phyloP scores from a whole-genome alignment of 2,888 invertebrate species.

The Ornithoptera priamus region DNA sequence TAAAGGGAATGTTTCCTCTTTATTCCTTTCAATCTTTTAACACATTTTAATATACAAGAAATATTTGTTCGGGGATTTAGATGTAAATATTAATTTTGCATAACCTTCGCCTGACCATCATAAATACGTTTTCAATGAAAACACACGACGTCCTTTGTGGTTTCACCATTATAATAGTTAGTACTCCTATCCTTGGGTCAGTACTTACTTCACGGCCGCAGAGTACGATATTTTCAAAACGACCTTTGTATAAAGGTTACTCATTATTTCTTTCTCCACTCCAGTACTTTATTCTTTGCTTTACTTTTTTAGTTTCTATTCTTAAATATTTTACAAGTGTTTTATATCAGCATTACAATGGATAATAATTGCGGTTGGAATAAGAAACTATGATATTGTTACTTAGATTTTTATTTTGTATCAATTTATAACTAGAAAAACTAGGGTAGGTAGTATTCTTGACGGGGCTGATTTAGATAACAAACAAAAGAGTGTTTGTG shows the following conservation, averaged over 20 bases:
- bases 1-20: neutral
- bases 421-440: too few relatives aligned
- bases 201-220: conserved; percentile 1
- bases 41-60: neutral
- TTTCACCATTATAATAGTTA: neutral
- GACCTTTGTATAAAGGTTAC: neutral
- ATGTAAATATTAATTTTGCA: neutral
- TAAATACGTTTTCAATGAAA: neutral
- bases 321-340: neutral
- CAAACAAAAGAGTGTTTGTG: neutral
- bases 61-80: neutral
- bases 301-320: neutral
- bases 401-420: too few relatives aligned
- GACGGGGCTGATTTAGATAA: too few relatives aligned
- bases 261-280: neutral
- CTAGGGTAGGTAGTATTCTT: too few relatives aligned
- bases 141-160: neutral
- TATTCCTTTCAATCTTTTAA: neutral
- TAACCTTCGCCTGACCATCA: neutral
- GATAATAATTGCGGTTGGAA: neutral
- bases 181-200: neutral
- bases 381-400: too few relatives aligned
- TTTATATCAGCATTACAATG: neutral
- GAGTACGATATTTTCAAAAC: neutral
- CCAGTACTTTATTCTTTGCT: neutral